phyloP scores from a whole-genome alignment of 2,888 invertebrate species.

The Lagria hirta region DNA sequence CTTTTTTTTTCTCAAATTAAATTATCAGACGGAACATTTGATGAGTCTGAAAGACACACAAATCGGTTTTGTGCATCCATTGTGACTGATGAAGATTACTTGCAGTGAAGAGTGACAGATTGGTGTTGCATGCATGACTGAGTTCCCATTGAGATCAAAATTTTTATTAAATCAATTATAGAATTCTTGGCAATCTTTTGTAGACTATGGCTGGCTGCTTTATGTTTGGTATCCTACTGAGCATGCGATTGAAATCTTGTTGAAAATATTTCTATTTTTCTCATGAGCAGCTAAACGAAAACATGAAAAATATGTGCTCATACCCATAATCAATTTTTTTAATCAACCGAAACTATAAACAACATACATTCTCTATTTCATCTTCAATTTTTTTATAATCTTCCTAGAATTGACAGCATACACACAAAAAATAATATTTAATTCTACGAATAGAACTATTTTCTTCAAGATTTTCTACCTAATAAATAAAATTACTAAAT shows the following conservation, averaged over 20 bases:
- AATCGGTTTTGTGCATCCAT: constrained; percentile 4
- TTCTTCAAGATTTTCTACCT: no score
- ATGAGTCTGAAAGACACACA: not conserved
- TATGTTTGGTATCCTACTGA: constrained; percentile 10
- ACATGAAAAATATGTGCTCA: no score
- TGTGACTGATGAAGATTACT: constrained; percentile 2
- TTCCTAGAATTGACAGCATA: no score
- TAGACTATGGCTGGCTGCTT: constrained; percentile 3
- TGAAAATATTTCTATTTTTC: no score
- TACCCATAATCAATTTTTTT: no score
- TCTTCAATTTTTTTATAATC: no score
- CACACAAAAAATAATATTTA: no score
- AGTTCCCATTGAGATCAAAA: constrained; percentile 9
- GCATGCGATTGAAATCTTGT: constrained; percentile 15
- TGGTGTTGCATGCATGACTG: constrained; percentile 18
- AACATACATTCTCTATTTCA: no score
- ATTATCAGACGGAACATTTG: not conserved
- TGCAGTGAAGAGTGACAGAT: constrained; percentile 16
- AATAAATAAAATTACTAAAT: no score
- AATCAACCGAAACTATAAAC: no score
- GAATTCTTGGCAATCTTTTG: constrained; percentile 13
- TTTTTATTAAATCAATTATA: constrained; percentile 18
- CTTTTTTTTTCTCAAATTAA: not conserved
- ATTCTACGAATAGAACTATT: no score
- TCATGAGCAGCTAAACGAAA: no score